Percentiles rank a stretch among this genome's conserved stretches.
Evolutionary conservation across 1,140 invertebrate genomes (phyloP).

Genomic region (Bombus polaris): DNA sequence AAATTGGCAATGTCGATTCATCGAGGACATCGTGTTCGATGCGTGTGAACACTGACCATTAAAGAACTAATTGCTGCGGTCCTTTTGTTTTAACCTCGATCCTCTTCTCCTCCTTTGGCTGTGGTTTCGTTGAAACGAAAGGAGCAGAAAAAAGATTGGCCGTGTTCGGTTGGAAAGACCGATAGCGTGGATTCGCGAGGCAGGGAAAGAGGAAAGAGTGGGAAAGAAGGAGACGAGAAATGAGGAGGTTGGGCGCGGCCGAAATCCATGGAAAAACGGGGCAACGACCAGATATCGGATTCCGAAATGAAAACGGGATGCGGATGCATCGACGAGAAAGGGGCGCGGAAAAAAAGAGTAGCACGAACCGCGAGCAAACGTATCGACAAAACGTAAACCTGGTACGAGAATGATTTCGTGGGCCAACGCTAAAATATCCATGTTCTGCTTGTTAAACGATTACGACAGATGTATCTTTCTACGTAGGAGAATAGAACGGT

Average conservation of each 20-base stretch:
- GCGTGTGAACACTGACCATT: background rate
- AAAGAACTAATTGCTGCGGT: constrained; percentile 2
- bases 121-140: background rate
- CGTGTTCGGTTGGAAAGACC: constrained; percentile 7
- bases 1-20: background rate
- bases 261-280: constrained; percentile 53
- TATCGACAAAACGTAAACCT: constrained; percentile 48
- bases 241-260: constrained; percentile 21
- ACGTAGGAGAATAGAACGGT: background rate
- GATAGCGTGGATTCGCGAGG: constrained; percentile 25
- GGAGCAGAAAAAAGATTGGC: constrained; percentile 27
- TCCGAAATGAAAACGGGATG: constrained; percentile 55
- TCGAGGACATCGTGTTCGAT: background rate
- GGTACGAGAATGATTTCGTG: constrained; percentile 53
- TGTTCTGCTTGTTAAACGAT: constrained; percentile 67
- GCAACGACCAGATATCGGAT: constrained; percentile 61
- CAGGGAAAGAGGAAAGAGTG: background rate
- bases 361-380: constrained; percentile 40
- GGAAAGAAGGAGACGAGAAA: constrained; percentile 4
- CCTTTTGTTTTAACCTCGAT: background rate
- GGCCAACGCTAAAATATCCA: constrained; percentile 60
- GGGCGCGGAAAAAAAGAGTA: constrained; percentile 37
- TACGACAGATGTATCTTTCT: constrained; percentile 24
- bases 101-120: no score
- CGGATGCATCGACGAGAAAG: constrained; percentile 44